Percentiles rank a stretch among this genome's conserved stretches.
Conservation (phyloP, 2,888 invertebrate genomes). For the Molorchus minor region DNA sequence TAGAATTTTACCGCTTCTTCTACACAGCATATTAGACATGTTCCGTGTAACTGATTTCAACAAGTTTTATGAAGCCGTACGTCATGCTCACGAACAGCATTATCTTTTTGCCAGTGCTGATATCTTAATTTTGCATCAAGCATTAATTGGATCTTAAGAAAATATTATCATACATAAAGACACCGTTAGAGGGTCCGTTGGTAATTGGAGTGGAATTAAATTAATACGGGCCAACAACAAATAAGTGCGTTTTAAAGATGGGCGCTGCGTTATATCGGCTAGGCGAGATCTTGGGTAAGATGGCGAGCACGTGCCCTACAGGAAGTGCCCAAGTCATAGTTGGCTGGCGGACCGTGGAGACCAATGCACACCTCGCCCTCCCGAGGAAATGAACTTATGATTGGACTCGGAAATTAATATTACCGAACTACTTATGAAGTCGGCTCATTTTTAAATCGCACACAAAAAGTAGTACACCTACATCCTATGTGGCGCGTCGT, state of each 20-base stretch:
- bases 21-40: no score
- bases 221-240: constrained; percentile 28
- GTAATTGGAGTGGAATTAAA: constrained; percentile 36
- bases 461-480: constrained; percentile 17
- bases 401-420: constrained; percentile 59
- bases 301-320: constrained; percentile 58
- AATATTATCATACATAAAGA: constrained; percentile 37
- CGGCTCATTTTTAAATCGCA: constrained; percentile 31
- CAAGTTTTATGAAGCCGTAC: no score
- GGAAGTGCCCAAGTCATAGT: constrained; percentile 60
- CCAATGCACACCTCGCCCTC: constrained; percentile 56
- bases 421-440: constrained; percentile 46
- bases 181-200: constrained; percentile 35
- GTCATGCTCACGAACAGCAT: no score
- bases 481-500: neutral
- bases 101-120: no score
- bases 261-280: constrained; percentile 33
- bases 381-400: constrained; percentile 60
- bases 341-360: constrained; percentile 58
- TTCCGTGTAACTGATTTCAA: no score
- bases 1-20: no score
- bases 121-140: constrained; percentile 1
- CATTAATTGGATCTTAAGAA: constrained; percentile 25
- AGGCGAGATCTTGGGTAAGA: constrained; percentile 50
- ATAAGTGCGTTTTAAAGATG: constrained; percentile 29